These are phyloP conservation scores for Drosophila neonasuta DNA, from an alignment of 2,888 invertebrate genomes.

Conservation along the genomic window DNA sequence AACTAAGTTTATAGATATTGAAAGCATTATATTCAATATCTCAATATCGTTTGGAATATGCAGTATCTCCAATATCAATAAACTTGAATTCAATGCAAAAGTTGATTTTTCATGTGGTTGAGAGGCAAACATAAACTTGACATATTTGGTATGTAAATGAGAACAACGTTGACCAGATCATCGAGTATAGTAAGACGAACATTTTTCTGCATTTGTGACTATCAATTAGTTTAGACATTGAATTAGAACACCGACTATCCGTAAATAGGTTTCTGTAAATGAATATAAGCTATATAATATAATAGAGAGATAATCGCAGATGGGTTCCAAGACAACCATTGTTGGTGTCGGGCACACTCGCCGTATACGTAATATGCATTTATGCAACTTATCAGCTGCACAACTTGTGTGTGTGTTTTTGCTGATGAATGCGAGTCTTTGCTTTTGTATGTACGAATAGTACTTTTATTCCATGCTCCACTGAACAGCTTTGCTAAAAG, in stretches of 20 bases:
- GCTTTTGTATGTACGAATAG: constrained; percentile 3
- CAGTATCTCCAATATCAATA: too few relatives aligned
- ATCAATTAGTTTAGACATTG: constrained; percentile 25
- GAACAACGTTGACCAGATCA: constrained; percentile 10
- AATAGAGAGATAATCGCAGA: constrained; percentile 2
- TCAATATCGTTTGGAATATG: too few relatives aligned
- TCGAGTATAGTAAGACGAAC: constrained; percentile 10
- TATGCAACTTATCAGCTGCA: constrained; percentile 35
- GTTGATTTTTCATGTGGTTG: not conserved
- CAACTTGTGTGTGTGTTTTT: not conserved
- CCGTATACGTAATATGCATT: constrained; percentile 60
- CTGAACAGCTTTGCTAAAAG: constrained; percentile 37
- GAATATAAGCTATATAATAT: not conserved
- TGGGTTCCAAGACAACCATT: not conserved
- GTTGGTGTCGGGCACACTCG: constrained; percentile 20
- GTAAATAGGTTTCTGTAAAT: constrained; percentile 2
- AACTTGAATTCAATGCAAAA: constrained; percentile 2
- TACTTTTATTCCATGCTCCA: constrained; percentile 31
- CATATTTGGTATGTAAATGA: constrained; percentile 64
- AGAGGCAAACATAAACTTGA: constrained; percentile 49
- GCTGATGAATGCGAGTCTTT: constrained; percentile 1
- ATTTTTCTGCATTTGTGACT: constrained; percentile 25
- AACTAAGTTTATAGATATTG: constrained; percentile 24
- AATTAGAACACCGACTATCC: constrained; percentile 5
- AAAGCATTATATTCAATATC: not conserved